Evolutionary conservation across 2,888 invertebrate genomes (phyloP).

Genomic region (Maniola hyperantus): DNA sequence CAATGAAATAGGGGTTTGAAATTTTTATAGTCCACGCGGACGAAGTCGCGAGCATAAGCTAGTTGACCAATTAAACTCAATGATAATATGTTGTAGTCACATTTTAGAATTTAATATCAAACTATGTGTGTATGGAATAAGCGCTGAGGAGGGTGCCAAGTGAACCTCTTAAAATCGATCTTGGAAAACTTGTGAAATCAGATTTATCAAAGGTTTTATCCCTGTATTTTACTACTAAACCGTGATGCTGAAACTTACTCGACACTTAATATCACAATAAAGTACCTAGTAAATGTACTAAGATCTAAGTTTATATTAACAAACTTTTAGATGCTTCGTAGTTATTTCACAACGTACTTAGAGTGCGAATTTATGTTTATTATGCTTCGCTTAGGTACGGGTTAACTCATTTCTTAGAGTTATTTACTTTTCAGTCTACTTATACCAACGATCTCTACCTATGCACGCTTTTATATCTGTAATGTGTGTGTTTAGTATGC

Average conservation of each 20-base stretch:
- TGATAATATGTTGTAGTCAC: no score
- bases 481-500: no score
- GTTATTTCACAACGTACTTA: background rate
- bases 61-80: no score
- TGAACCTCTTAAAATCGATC: background rate
- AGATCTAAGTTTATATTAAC: constrained; percentile 1
- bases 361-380: background rate
- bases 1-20: no score
- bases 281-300: background rate
- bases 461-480: no score
- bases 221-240: background rate
- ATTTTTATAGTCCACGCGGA: no score
- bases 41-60: no score
- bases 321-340: constrained; percentile 1
- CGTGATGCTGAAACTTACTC: background rate
- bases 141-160: background rate
- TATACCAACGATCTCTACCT: background rate
- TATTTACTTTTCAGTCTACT: background rate
- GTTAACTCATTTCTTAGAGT: background rate
- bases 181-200: no score
- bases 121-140: no score
- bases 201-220: no score
- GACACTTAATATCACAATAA: background rate
- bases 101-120: no score
- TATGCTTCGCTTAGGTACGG: background rate